These are phyloP conservation scores for Palloptera scutellata DNA, from an alignment of 2,888 invertebrate genomes.

Conservation along the genomic window DNA sequence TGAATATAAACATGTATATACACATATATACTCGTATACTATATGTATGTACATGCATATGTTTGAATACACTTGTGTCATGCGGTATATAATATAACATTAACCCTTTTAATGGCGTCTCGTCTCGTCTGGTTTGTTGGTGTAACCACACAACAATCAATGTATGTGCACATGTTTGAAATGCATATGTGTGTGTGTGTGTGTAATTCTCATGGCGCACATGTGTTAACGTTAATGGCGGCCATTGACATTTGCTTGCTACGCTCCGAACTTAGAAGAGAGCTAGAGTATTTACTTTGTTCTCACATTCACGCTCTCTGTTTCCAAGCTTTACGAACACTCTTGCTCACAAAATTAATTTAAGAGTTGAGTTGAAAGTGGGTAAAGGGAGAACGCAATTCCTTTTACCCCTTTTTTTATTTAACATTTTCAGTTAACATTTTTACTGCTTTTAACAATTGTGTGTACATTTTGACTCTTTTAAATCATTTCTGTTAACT, in stretches of 20 bases:
- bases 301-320: too few relatives aligned
- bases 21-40: not conserved
- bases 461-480: too few relatives aligned
- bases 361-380: too few relatives aligned
- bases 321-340: too few relatives aligned
- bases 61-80: not conserved
- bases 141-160: not conserved
- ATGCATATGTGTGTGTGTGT: not conserved
- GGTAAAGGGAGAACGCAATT: too few relatives aligned
- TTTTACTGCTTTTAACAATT: too few relatives aligned
- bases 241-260: conserved; percentile 6
- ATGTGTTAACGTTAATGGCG: not conserved
- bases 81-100: not conserved
- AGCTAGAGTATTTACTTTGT: too few relatives aligned
- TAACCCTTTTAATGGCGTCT: conserved; percentile 14
- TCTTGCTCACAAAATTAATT: too few relatives aligned
- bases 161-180: not conserved
- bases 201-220: not conserved
- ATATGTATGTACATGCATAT: not conserved
- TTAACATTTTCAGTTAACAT: too few relatives aligned
- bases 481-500: too few relatives aligned
- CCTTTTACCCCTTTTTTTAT: too few relatives aligned
- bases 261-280: too few relatives aligned
- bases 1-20: not conserved
- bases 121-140: conserved; percentile 1